These are phyloP conservation scores for Calephelis virginiensis DNA, from an alignment of 1,140 invertebrate species.

Conservation along the genomic window DNA sequence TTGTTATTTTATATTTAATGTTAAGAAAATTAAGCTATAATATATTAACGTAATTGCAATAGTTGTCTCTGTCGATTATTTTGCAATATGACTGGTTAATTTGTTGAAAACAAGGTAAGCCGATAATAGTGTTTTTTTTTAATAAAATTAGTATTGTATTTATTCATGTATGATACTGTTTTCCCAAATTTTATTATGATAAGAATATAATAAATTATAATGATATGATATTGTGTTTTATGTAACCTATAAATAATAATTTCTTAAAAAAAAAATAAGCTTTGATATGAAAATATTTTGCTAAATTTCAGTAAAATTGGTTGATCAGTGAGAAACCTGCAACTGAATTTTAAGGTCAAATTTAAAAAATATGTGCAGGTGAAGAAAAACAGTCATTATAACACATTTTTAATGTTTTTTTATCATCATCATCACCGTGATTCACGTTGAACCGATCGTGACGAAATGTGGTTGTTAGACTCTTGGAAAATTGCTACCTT, in stretches of 20 bases:
- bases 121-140: conserved; percentile 56
- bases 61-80: conserved; percentile 4
- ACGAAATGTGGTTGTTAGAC: too few relatives aligned
- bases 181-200: conserved; percentile 73
- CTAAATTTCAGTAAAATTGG: too few relatives aligned
- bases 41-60: conserved; percentile 15
- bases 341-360: too few relatives aligned
- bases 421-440: too few relatives aligned
- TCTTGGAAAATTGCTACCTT: too few relatives aligned
- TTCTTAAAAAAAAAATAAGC: too few relatives aligned
- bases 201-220: conserved; percentile 72
- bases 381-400: too few relatives aligned
- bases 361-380: too few relatives aligned
- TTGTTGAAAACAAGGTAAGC: conserved; percentile 29
- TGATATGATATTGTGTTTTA: conserved; percentile 47
- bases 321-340: too few relatives aligned
- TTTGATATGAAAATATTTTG: too few relatives aligned
- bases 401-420: too few relatives aligned
- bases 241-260: conserved; percentile 1
- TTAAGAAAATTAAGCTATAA: conserved; percentile 14
- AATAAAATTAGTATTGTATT: conserved; percentile 67
- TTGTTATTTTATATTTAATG: conserved; percentile 27
- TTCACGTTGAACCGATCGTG: too few relatives aligned
- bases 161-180: conserved; percentile 76
- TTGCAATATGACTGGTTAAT: conserved; percentile 19